phyloP scores from a whole-genome alignment of 2,113 vertebrate species.

The Dicentrarchus labrax region DNA sequence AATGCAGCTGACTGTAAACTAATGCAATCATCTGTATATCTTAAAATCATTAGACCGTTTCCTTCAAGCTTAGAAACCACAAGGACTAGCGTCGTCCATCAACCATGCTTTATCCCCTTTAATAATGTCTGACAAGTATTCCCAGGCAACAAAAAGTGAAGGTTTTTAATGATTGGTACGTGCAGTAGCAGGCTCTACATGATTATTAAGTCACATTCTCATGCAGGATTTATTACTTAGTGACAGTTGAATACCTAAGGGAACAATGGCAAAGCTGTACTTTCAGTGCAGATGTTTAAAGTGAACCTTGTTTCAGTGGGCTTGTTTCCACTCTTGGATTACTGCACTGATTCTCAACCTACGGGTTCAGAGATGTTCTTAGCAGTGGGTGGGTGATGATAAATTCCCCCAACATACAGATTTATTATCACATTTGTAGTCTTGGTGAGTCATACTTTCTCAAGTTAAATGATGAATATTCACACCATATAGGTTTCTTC shows the following conservation, averaged over 20 bases:
- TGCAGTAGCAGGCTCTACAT: conserved; percentile 33
- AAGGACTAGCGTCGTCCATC: conserved; percentile 62
- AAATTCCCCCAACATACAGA: conserved; percentile 13
- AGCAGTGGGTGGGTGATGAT: conserved; percentile 4
- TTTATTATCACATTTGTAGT: conserved; percentile 23
- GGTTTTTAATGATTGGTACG: conserved; percentile 67
- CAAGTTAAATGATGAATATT: conserved; percentile 38
- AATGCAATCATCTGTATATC: conserved; percentile 58
- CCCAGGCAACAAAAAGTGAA: conserved; percentile 60
- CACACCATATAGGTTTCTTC: not conserved
- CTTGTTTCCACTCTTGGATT: conserved; percentile 14
- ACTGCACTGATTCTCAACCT: conserved; percentile 16
- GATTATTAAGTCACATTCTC: conserved; percentile 65
- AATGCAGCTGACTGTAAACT: conserved; percentile 60
- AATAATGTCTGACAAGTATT: conserved; percentile 72
- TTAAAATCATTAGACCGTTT: conserved; percentile 62
- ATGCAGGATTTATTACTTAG: conserved; percentile 47
- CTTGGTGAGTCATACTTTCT: conserved; percentile 24
- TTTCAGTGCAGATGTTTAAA: conserved; percentile 36
- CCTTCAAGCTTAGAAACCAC: conserved; percentile 44
- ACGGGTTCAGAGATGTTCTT: not conserved
- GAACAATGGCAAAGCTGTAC: conserved; percentile 27
- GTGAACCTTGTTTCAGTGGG: conserved; percentile 9
- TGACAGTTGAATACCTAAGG: conserved; percentile 41
- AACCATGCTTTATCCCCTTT: conserved; percentile 61